A percentile compares a stretch with the other conserved stretches of the same genome.
Evolutionary conservation across 2,888 invertebrate species (phyloP).

Genomic region (Pandemis heparana): DNA sequence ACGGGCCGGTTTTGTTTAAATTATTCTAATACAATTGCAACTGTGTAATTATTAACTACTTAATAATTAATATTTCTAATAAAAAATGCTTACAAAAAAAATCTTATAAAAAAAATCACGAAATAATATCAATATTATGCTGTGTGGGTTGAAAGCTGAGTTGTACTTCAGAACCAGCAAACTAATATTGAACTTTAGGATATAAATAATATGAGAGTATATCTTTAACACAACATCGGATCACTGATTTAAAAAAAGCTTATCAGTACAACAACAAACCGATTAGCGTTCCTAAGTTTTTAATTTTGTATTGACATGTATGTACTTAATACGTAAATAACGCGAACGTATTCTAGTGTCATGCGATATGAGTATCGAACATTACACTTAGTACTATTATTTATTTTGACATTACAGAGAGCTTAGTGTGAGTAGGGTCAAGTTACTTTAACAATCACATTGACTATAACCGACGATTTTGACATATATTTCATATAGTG

Average conservation of each 20-base stretch:
- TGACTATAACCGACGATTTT: too few species aligned
- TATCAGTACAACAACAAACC: too few species aligned
- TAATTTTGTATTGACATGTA: too few species aligned
- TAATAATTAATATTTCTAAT: slow-evolving; percentile 10
- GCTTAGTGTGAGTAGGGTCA: too few species aligned
- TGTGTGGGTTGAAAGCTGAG: background rate
- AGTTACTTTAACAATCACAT: too few species aligned
- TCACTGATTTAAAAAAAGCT: background rate
- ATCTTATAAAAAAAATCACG: background rate
- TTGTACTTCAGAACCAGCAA: background rate
- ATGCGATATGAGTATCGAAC: too few species aligned
- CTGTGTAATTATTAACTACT: slow-evolving; percentile 24
- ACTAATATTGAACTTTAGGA: background rate
- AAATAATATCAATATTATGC: background rate
- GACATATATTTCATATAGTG: too few species aligned
- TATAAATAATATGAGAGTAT: background rate
- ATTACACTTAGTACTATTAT: too few species aligned
- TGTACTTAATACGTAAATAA: too few species aligned
- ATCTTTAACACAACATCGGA: background rate
- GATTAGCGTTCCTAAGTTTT: background rate
- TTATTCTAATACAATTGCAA: slow-evolving; percentile 28
- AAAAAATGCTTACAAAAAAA: background rate
- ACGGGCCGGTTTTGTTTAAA: background rate
- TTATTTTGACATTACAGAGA: too few species aligned
- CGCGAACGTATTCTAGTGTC: too few species aligned